Evolutionary conservation across 2,113 vertebrate species (phyloP), one percentile per base, ranked within the genome.

Genomic region (Mastomys coucha): DNA sequence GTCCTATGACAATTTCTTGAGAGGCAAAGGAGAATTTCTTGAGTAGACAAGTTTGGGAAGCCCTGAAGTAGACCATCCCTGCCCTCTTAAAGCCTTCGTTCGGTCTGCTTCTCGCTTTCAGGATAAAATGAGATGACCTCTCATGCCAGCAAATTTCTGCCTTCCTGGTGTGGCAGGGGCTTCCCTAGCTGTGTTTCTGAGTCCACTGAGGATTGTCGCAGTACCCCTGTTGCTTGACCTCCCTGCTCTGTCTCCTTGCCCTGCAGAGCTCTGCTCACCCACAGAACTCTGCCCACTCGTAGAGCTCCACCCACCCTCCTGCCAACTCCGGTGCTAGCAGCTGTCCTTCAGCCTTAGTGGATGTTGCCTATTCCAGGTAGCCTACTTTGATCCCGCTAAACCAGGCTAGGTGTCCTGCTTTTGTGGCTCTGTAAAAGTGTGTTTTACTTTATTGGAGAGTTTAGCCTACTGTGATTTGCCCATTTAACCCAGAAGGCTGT

Each of bases 311-410:
- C 60, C 60, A 33, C 80, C 91, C 45, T 42, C 81, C 4, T 60
- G 13, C 26, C 81, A 24, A 39, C 70, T 76, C 19, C 36, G n/a
- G 1, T 24, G 12, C 58, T n/a, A 65, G 58, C 8, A 19, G n/a
- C 81, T 9, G 0, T 65, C 82, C 22, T 73, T 58, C 36, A 56
- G 31, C 69, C 72, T 96, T 70, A 76, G 60, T 51, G 49, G 84
- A 65, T 67, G 58, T 60, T 51, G 28, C 28, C 84, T 93, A 84
- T 51, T 93, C 77, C 10, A 31, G 73, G 92, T 95, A 78, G 33
- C 78, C 67, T 85, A 63, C 60, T 17, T 17, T 39, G 53, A 20
- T 75, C 11, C 78, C 45, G 60, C 36, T 20, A 58, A 45, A 76
- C 49, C 63, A 33, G 88, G 31, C 95, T 63, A 77, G 60, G 13